A percentile compares a stretch with the other conserved stretches of the same genome.
Conservation (phyloP, 2,113 vertebrate species). For the Mus musculus region GRCm39 chr1:140186001-140186500, state of each 20-base stretch:
- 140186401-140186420: not conserved
- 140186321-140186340: not conserved
- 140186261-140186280: not conserved
- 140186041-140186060: not conserved
- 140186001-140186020: not conserved
- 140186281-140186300: not conserved
- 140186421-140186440: conserved; percentile 2
- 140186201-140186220: not conserved
- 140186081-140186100: not conserved
- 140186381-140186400: not conserved
- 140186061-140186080: not conserved
- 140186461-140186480: not conserved
- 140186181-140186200: not conserved
- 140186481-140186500: not conserved
- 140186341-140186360: not conserved
- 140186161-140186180: not conserved
- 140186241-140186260: not conserved
- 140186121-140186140: not conserved
- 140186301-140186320: not conserved
- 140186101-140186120: not conserved
- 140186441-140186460: not conserved
- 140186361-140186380: not conserved
- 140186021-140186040: not conserved
- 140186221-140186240: not conserved
- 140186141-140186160: not conserved